Percentiles rank a stretch among this genome's conserved stretches.
Conservation (phyloP, 1,140 invertebrate genomes). For the Eulimnadia texana region DNA sequence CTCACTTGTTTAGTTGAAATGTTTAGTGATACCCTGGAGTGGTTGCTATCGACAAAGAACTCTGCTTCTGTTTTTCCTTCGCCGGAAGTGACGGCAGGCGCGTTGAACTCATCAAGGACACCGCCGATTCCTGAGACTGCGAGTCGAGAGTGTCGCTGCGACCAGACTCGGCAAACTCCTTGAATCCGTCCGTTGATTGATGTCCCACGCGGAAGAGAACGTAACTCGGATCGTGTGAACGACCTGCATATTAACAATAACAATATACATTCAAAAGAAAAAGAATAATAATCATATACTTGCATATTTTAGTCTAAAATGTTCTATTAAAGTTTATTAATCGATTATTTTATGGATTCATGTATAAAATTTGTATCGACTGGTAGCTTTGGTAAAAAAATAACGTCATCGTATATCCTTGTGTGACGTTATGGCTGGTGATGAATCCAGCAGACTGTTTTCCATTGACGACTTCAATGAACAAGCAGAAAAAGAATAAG, state of each 20-base stretch:
- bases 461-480: not conserved
- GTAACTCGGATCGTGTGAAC: slow-evolving; percentile 30
- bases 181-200: slow-evolving; percentile 25
- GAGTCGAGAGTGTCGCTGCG: slow-evolving; percentile 28
- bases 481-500: not conserved
- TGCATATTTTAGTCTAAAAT: not conserved
- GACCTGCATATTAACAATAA: slow-evolving; percentile 24
- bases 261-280: not conserved
- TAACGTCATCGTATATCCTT: no score
- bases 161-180: slow-evolving; percentile 33
- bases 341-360: not conserved
- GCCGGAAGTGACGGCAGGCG: slow-evolving; percentile 30
- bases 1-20: no score
- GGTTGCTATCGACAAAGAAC: slow-evolving; percentile 34
- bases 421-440: not conserved
- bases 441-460: not conserved
- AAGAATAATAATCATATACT: not conserved
- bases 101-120: slow-evolving; percentile 33
- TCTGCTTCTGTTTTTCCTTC: slow-evolving; percentile 30
- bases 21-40: slow-evolving; percentile 29
- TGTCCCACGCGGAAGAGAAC: slow-evolving; percentile 30
- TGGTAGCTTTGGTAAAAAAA: no score
- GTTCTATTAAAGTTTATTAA: not conserved
- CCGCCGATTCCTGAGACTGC: slow-evolving; percentile 28
- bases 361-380: not conserved